Evolutionary conservation across 2,888 invertebrate genomes (phyloP).

Genomic region (Zaprionus lineosus): DNA sequence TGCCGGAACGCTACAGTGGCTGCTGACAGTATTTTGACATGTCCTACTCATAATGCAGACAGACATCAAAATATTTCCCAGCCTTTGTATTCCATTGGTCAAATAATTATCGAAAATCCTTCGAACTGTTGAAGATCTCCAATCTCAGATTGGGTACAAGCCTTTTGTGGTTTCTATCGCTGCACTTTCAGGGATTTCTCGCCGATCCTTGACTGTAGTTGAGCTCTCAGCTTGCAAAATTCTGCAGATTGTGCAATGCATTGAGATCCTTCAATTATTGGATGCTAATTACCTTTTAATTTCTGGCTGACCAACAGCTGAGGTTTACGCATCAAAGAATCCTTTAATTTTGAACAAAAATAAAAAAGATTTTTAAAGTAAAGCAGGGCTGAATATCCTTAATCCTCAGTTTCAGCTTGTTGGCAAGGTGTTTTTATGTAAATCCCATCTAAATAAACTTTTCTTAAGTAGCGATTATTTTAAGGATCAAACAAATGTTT

Average conservation of each 20-base stretch:
- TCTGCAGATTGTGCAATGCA: constrained; percentile 43
- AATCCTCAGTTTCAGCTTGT: no score
- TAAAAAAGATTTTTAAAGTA: no score
- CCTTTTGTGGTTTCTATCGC: no score
- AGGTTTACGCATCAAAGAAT: constrained; percentile 34
- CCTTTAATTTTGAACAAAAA: background rate
- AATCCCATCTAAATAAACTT: no score
- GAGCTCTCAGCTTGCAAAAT: constrained; percentile 5
- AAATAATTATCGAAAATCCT: constrained; percentile 47
- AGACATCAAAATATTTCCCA: constrained; percentile 3
- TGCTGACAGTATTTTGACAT: constrained; percentile 73
- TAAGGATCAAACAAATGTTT: no score
- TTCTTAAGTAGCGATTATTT: no score
- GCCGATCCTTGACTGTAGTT: constrained; percentile 39
- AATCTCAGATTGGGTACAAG: no score
- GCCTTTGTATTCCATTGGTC: background rate
- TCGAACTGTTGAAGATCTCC: constrained; percentile 22
- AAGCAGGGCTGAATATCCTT: no score
- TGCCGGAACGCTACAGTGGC: constrained; percentile 41
- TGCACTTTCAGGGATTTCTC: constrained; percentile 14
- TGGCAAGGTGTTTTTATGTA: no score
- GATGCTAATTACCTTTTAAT: constrained; percentile 34
- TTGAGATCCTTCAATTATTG: constrained; percentile 28
- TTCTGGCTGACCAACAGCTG: constrained; percentile 53
- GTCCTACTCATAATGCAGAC: constrained; percentile 53